A percentile compares a stretch with the other conserved stretches of the same genome.
Conservation (phyloP, 2,888 invertebrate species). For the Cenopis cana region DNA sequence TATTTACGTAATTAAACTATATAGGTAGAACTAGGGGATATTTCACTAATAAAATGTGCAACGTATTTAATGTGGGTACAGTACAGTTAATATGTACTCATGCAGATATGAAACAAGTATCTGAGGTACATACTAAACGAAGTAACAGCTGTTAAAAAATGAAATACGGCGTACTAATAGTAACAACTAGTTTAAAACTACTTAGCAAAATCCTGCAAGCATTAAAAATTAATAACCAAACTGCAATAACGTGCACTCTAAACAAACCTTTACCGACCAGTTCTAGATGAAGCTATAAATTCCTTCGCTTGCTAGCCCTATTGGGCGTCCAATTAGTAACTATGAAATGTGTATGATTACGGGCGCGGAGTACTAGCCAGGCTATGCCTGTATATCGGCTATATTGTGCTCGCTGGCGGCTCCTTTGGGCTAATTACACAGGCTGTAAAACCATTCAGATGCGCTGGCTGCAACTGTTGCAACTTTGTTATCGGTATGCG, state of each 20-base stretch:
- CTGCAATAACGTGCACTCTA: constrained; percentile 2
- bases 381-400: constrained; percentile 13
- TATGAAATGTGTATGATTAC: constrained; percentile 45
- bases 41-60: not conserved
- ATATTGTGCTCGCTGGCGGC: constrained; percentile 64
- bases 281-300: constrained; percentile 44
- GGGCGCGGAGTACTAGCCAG: constrained; percentile 26
- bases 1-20: not conserved
- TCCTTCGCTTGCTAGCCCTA: constrained; percentile 41
- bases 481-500: constrained; percentile 61
- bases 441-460: constrained; percentile 62
- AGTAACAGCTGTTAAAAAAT: not conserved
- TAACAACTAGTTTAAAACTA: not conserved
- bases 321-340: constrained; percentile 44
- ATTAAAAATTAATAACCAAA: constrained; percentile 17
- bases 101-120: not conserved
- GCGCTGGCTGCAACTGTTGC: constrained; percentile 57
- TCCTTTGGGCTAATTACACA: constrained; percentile 70
- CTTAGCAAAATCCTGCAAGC: not conserved
- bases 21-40: too few relatives aligned
- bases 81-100: too few relatives aligned
- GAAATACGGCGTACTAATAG: not conserved
- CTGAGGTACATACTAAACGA: too few relatives aligned
- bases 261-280: constrained; percentile 33
- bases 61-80: too few relatives aligned